Evolutionary conservation across 2,888 invertebrate species (phyloP).

Genomic region (Hipparchia semele): DNA sequence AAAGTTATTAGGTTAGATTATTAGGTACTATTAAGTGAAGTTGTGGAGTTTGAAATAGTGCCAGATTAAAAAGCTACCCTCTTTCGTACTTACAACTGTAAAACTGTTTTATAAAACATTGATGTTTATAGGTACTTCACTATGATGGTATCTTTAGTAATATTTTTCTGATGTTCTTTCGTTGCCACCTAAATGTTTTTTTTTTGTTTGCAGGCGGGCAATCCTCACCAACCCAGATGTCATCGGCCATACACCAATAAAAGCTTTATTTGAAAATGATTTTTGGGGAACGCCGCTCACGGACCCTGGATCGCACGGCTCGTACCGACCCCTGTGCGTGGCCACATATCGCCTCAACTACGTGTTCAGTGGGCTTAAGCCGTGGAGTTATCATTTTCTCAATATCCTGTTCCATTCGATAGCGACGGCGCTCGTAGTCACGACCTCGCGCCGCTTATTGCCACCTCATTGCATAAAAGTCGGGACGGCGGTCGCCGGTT

Average conservation of each 20-base stretch:
- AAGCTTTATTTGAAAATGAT: constrained; percentile 93
- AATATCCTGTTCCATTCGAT: constrained; percentile 94
- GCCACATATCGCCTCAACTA: constrained; percentile 94
- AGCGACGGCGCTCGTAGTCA: constrained; percentile 92
- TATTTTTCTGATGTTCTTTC: not conserved
- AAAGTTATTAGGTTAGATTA: not conserved
- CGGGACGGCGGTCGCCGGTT: constrained; percentile 89
- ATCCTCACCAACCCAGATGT: constrained; percentile 97
- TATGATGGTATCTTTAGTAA: no score
- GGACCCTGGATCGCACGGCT: constrained; percentile 97
- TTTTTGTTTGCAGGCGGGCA: constrained; percentile 89
- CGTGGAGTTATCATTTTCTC: constrained; percentile 93
- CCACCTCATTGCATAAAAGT: constrained; percentile 85
- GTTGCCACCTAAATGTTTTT: constrained; percentile 29
- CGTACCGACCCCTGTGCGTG: constrained; percentile 96
- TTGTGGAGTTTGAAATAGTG: constrained; percentile 1
- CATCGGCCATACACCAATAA: constrained; percentile 91
- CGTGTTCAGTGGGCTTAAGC: constrained; percentile 89
- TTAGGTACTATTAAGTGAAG: constrained; percentile 4
- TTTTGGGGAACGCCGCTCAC: constrained; percentile 98
- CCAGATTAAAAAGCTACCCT: not conserved
- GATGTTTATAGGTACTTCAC: no score
- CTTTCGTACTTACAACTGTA: not conserved
- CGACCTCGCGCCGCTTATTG: constrained; percentile 87
- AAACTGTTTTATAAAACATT: not conserved